A percentile compares a stretch with the other conserved stretches of the same genome.
These are phyloP conservation scores for Pollicipes pollicipes DNA, from an alignment of 1,140 invertebrate species.

Conservation along the genomic window DNA sequence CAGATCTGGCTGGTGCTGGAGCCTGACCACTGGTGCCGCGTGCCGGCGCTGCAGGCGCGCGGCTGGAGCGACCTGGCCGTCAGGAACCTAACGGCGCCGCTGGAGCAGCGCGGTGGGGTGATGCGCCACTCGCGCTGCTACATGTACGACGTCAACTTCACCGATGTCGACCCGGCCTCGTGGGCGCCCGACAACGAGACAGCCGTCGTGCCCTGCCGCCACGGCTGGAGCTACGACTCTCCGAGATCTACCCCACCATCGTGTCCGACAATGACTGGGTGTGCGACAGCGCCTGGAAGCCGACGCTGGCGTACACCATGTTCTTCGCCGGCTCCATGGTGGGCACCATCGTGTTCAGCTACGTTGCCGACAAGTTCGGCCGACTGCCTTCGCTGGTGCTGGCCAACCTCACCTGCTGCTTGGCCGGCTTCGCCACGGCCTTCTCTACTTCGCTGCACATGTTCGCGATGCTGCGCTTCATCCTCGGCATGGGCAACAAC, in stretches of 20 bases:
- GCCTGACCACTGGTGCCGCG: constrained; percentile 57
- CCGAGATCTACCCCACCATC: constrained; percentile 25
- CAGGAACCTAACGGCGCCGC: constrained; percentile 28
- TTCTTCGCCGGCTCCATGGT: constrained; percentile 71
- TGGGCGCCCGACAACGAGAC: constrained; percentile 33
- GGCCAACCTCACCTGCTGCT: constrained; percentile 54
- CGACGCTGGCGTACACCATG: constrained; percentile 53
- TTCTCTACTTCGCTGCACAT: constrained; percentile 11
- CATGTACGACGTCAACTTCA: constrained; percentile 54
- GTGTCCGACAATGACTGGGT: constrained; percentile 50
- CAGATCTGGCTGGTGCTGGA: constrained; percentile 67
- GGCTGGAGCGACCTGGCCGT: too few species aligned
- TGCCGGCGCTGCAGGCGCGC: constrained; percentile 43
- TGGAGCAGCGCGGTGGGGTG: constrained; percentile 31
- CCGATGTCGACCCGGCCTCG: constrained; percentile 32
- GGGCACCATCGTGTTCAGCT: constrained; percentile 66
- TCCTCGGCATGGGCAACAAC: constrained; percentile 14
- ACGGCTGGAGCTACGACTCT: constrained; percentile 27
- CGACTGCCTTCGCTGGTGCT: constrained; percentile 60
- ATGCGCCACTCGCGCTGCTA: constrained; percentile 37
- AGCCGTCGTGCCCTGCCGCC: constrained; percentile 31
- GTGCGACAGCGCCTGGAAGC: constrained; percentile 51
- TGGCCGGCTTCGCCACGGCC: constrained; percentile 52
- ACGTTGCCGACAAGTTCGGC: constrained; percentile 63
- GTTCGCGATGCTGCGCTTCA: constrained; percentile 13